Conservation (phyloP, 2,797 vertebrate species). For the Philypnodon macrostomus region DNA sequence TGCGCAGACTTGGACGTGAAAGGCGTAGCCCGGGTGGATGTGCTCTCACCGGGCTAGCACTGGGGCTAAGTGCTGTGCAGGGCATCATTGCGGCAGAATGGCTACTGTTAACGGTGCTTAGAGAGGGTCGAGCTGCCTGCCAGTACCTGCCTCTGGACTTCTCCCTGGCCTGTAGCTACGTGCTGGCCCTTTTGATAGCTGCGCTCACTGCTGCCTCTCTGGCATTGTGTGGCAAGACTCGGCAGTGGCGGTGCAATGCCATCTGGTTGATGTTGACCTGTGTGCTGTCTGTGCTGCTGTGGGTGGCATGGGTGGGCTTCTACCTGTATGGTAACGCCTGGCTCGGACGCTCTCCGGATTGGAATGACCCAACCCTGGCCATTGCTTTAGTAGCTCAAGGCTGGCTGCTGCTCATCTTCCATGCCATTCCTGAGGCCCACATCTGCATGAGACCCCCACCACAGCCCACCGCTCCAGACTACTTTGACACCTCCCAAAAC, state of each 20-base stretch:
- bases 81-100: conserved; percentile 94
- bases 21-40: conserved; percentile 87
- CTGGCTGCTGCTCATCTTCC: conserved; percentile 92
- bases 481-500: conserved; percentile 94
- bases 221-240: conserved; percentile 89
- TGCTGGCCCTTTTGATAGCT: conserved; percentile 84
- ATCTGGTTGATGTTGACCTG: conserved; percentile 86
- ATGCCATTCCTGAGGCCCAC: conserved; percentile 91
- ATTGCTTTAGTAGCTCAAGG: conserved; percentile 90
- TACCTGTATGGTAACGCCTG: conserved; percentile 88
- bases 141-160: conserved; percentile 92
- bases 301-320: conserved; percentile 94
- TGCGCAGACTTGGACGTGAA: conserved; percentile 82
- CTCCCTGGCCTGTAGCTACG: conserved; percentile 87
- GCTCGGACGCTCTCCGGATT: conserved; percentile 80
- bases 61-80: conserved; percentile 89
- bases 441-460: conserved; percentile 85
- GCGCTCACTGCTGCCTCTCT: conserved; percentile 81
- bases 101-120: conserved; percentile 91
- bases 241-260: conserved; percentile 88
- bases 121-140: conserved; percentile 86
- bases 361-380: conserved; percentile 89
- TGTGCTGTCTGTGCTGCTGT: conserved; percentile 87
- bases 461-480: conserved; percentile 90
- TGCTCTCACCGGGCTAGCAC: conserved; percentile 81